Base-by-base conservation (phyloP, 2,888 invertebrate species). In the Drosophila mulleri region DNA sequence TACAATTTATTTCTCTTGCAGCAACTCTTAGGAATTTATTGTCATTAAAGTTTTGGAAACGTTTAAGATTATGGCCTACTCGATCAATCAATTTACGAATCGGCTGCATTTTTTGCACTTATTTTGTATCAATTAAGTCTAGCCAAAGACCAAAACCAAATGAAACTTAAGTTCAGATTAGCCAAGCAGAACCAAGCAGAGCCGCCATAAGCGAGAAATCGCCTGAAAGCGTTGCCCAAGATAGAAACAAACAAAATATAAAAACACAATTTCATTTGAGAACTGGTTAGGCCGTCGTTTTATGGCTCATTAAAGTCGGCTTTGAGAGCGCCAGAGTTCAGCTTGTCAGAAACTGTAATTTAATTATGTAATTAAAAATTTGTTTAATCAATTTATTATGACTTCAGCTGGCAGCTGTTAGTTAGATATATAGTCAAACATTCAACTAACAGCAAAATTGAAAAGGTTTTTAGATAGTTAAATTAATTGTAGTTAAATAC, bases 271-370 rank as follows among this genome's bases (percentile, higher is more conserved):
- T 35, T 23, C 23, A 52, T 65, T 64, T 64, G 41, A 59, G 66
- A 84, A 88, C 83, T 86, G 63, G 87, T 83, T 80, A 29, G 54
- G 52, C 75, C 67, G 68, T 67, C 57, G 61, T 72, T 88, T 89
- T 69, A 79, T 63, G 88, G 70, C 72, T 82, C 84, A 79, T 84
- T 89, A 77, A 74, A 63, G 87, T 72, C 79, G 37, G 47, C 58
- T 58, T 48, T 61, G 44, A 70, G 72, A 70, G 76, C 61, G 48
- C 29, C 50, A 18, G 50, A 56, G 62, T 57, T 62, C 54, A 65
- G 50, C 50, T 54, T 62, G 75, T 47, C 56, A 32, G 50, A 48
- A 54, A 48, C 29, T 57, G 54, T 65, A 58, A 44, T 54, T 74
- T 64, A 75, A 78, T 75, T 75, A 69, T 60, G 60, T 50, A 67